phyloP scores from a whole-genome alignment of 2,113 vertebrate species.

The Laterallus jamaicensis region DNA sequence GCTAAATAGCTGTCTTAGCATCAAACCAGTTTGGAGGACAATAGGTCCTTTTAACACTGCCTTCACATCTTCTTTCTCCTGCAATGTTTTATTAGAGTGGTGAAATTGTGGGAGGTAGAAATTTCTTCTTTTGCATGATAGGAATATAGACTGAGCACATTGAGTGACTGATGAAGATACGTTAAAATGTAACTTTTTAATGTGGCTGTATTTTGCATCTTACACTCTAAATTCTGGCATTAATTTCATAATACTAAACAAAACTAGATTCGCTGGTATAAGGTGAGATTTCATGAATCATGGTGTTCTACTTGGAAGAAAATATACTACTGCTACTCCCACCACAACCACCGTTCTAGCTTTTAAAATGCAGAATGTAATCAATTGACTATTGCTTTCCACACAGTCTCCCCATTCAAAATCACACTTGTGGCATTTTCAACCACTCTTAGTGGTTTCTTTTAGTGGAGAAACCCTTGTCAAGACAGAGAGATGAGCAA shows the following conservation, averaged over 20 bases:
- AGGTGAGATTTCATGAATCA: not conserved
- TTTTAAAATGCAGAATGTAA: not conserved
- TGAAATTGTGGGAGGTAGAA: not conserved
- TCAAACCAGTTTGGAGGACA: not conserved
- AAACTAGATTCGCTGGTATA: not conserved
- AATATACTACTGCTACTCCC: not conserved
- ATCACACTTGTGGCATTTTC: not conserved
- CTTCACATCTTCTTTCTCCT: not conserved
- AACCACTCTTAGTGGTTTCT: not conserved
- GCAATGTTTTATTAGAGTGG: not conserved
- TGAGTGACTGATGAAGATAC: not conserved
- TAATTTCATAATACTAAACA: not conserved
- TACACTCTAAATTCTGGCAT: not conserved
- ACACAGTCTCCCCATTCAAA: not conserved
- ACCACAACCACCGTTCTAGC: not conserved
- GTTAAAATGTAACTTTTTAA: not conserved
- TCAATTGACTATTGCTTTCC: not conserved
- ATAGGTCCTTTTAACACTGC: not conserved
- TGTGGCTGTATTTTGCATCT: not conserved
- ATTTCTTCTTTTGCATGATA: not conserved
- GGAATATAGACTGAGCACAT: not conserved
- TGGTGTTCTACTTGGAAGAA: not conserved
- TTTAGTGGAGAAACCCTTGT: not conserved
- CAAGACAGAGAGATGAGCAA: not conserved
- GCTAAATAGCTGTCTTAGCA: not conserved